Percentiles rank a stretch among this genome's conserved stretches.
These are phyloP conservation scores for Poeciliopsis presidionis DNA, from an alignment of 2,797 vertebrate species.

Conservation along the genomic window DNA sequence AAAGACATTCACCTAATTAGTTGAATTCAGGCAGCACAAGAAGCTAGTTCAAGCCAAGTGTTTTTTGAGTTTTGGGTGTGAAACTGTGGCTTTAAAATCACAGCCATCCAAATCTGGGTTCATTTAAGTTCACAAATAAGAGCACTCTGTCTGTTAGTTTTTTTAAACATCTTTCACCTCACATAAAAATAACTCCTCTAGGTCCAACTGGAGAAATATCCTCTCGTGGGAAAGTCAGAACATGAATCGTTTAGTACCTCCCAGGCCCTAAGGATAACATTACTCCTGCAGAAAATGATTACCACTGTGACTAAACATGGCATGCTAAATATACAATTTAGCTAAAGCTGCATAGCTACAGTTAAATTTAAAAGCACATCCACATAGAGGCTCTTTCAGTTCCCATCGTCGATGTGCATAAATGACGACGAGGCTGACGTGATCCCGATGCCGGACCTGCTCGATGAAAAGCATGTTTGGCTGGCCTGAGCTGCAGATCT, in stretches of 20 bases:
- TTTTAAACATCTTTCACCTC: background rate
- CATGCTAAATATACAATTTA: background rate
- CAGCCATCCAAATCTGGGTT: background rate
- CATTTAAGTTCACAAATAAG: background rate
- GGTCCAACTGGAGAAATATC: background rate
- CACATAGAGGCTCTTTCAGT: background rate
- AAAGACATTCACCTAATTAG: background rate
- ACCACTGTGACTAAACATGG: background rate
- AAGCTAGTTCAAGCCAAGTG: background rate
- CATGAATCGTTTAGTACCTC: background rate
- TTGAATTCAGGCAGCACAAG: background rate
- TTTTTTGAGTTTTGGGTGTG: background rate
- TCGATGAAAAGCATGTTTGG: background rate
- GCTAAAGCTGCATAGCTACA: background rate
- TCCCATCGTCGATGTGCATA: background rate
- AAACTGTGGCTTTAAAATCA: background rate
- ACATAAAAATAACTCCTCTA: background rate
- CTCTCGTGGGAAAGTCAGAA: background rate
- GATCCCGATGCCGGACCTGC: background rate
- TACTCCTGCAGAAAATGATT: background rate
- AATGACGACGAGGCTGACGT: too few relatives aligned
- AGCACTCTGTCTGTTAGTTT: background rate
- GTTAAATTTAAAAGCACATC: background rate
- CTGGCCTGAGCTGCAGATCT: conserved; percentile 1
- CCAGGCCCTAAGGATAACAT: background rate